Conservation (phyloP, 2,113 vertebrate genomes). For the Amphilophus citrinellus region DNA sequence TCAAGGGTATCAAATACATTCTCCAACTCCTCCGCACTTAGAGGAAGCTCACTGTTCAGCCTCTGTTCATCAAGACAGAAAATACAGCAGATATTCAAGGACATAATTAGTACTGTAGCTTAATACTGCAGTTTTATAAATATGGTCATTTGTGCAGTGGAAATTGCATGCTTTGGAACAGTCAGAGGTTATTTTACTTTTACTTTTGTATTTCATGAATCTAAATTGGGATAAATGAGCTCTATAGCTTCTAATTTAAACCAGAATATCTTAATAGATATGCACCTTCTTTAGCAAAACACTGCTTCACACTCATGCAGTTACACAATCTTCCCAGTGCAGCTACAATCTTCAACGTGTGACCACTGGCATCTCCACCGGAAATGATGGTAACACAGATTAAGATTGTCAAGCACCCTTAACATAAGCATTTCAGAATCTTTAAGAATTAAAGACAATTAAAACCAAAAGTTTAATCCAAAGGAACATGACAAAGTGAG, state of each 20-base stretch:
- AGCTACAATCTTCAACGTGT: not conserved
- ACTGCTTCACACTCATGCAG: not conserved
- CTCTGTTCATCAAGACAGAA: conserved; percentile 69
- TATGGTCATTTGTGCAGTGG: not conserved
- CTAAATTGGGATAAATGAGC: not conserved
- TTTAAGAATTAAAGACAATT: not conserved
- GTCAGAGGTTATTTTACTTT: not conserved
- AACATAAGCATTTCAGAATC: not conserved
- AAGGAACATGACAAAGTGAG: not conserved
- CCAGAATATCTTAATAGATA: not conserved
- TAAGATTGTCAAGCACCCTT: not conserved
- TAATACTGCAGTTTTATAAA: conserved; percentile 36
- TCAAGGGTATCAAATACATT: conserved; percentile 91
- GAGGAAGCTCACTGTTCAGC: conserved; percentile 84
- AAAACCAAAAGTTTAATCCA: not conserved
- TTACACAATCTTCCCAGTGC: not conserved
- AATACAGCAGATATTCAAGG: conserved; percentile 51
- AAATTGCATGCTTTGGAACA: not conserved
- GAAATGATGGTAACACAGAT: not conserved
- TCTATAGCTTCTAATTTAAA: not conserved
- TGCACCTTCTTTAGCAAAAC: not conserved
- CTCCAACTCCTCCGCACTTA: conserved; percentile 90
- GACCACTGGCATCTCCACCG: not conserved
- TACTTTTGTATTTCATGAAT: not conserved
- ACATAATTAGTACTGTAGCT: conserved; percentile 24